Evolutionary conservation across 2,888 invertebrate genomes (phyloP), one percentile per base, ranked within the genome.

Genomic region (Yponomeuta evonymella): DNA sequence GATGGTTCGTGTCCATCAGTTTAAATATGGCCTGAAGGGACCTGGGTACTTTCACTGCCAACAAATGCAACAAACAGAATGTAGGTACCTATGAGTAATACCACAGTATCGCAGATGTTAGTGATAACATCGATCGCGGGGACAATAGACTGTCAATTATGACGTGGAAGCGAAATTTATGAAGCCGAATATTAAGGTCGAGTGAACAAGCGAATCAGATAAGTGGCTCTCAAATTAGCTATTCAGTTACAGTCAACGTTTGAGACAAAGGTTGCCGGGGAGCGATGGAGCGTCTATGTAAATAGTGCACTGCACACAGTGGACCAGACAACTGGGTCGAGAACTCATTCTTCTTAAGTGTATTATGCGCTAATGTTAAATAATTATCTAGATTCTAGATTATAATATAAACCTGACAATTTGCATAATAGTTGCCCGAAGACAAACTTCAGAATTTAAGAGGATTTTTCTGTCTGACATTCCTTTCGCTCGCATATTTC

Each of bases 131-230:
- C 51, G 58, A 33, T 69, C 48, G 12, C 48, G 48, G 80, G 83
- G 79, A 88, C 89, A 88, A 89, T 87, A 80, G 86, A 77, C 83
- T 72, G 76, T 80, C 76, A 74, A 77, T 76, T 79, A 83, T 87
- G 84, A 87, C 83, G 84, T 80, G 78, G 78, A 75, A 76, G 78
- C 75, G 76, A 79, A 84, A 83, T 87, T 87, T 86, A 87, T 87
- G 82, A 83, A 83, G 83, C 83, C 79, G 81, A 86, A 88, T 85
- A 89, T 88, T 86, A 83, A 86, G 88, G 88, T 89, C 84, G 83
- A 81, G 80, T 86, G 86, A 88, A 86, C 89, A 88, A 84, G 84
- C 83, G 86, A 85, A 89, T 89, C 88, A 87, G 88, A 90, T 90
- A 88, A 85, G 81, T 85, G 76, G 81, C 78, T 83, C 82, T 85